Evolutionary conservation across 2,888 invertebrate species (phyloP), one percentile per base, ranked within the genome.

Genomic region (Limnephilus rhombicus): DNA sequence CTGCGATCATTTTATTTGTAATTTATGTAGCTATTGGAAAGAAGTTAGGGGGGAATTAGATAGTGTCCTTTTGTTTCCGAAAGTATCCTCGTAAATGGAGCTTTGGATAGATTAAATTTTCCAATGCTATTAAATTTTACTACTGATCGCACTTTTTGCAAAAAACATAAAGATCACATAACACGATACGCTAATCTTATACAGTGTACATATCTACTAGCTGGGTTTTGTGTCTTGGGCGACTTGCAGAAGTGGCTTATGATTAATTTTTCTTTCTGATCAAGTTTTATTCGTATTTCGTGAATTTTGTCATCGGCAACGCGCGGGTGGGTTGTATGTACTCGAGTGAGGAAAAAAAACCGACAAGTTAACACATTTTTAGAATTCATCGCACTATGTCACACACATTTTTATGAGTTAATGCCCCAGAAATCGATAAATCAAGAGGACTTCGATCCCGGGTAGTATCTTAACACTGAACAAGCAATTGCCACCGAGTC

Each of bases 61-160:
- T 68, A 88, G 80, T 68, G 88, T 88, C 80, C 68, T 88, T 88
- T 88, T 88, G 88, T 88, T 86, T 34, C 85, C 18, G 85, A 86
- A 86, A 86, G 37, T 86, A 13, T 80, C 88, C 53, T 88, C 80
- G 88, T 80, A 68, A 80, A 88, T 80, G 68, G 34, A 88, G 37
- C 88, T 80, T 88, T 24, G 88, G n/a, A 80, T 37, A 80, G 88
- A 88, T 88, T 88, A 88, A 88, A 68, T 68, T 68, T 88, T 88
- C 88, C 88, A 34, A 86, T 86, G 45, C 85, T 49, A 11, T 86
- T 86, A 86, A 86, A 41, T 88, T 88, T 88, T 88, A 88, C 88
- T 88, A 80, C 88, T 80, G 88, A 88, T 88, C 80, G 37, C 34
- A 80, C 37, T 88, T 53, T 49, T 88, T 88, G 12, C 41, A 80